Percentiles rank a stretch among this genome's conserved stretches.
phyloP scores from a whole-genome alignment of 2,113 vertebrate species.

The Petaurus breviceps region DNA sequence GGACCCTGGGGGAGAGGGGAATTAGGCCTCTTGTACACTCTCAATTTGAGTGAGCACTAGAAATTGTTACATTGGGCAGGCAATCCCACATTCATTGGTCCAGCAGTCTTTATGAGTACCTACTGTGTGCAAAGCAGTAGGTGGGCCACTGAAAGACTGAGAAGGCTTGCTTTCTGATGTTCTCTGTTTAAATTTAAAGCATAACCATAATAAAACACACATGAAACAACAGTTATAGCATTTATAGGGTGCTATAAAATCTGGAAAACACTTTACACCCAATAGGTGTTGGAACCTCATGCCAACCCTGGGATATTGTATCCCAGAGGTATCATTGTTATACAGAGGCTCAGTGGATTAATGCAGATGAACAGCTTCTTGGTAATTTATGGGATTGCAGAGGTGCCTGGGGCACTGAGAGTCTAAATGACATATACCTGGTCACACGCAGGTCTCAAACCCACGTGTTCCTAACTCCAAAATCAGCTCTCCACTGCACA shows the following conservation, averaged over 20 bases:
- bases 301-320: neutral
- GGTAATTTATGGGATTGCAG: neutral
- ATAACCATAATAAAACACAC: neutral
- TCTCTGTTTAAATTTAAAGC: neutral
- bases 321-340: neutral
- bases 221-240: neutral
- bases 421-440: neutral
- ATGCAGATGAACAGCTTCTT: neutral
- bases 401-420: neutral
- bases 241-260: neutral
- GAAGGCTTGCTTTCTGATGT: conserved; percentile 26
- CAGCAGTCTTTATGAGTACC: neutral
- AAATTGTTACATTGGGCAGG: conserved; percentile 31
- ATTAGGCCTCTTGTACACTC: conserved; percentile 6
- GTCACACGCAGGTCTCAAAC: neutral
- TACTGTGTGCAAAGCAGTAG: conserved; percentile 54
- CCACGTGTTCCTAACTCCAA: neutral
- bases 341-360: neutral
- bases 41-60: conserved; percentile 2
- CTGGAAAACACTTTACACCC: neutral
- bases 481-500: neutral
- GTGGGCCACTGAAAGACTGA: conserved; percentile 68
- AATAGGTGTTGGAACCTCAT: neutral
- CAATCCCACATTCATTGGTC: conserved; percentile 38
- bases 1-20: neutral